Conservation (phyloP, 2,113 vertebrate species). For the Python bivittatus region DNA sequence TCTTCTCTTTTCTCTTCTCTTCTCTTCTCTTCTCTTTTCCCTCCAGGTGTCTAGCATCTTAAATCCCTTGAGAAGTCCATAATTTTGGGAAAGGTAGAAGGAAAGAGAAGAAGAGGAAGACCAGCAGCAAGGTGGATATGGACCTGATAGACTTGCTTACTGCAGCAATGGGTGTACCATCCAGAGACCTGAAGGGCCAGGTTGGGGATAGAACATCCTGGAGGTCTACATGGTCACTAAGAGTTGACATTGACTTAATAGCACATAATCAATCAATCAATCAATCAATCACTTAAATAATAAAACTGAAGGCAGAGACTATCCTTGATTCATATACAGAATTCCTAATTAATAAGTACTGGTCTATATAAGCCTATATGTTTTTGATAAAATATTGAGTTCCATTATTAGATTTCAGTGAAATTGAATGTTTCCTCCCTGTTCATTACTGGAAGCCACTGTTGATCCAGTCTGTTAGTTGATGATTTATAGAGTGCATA, state of each 20-base stretch:
- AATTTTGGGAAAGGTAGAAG: background rate
- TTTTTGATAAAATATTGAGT: background rate
- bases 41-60: background rate
- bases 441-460: conserved; percentile 21
- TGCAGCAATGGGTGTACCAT: background rate
- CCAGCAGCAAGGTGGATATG: background rate
- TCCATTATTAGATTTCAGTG: conserved; percentile 30
- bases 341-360: background rate
- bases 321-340: background rate
- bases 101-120: background rate
- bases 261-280: background rate
- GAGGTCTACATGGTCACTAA: background rate
- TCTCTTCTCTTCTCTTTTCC: background rate
- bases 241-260: background rate
- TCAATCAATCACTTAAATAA: background rate
- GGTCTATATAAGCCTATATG: background rate
- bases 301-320: background rate
- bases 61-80: background rate
- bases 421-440: conserved; percentile 17
- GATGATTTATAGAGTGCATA: conserved; percentile 53
- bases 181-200: background rate
- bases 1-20: too few species aligned
- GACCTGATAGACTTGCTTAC: background rate
- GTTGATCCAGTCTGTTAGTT: conserved; percentile 51
- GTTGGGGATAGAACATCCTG: background rate